phyloP scores from a whole-genome alignment of 2,113 vertebrate genomes.

The Cepphus grylle region DNA sequence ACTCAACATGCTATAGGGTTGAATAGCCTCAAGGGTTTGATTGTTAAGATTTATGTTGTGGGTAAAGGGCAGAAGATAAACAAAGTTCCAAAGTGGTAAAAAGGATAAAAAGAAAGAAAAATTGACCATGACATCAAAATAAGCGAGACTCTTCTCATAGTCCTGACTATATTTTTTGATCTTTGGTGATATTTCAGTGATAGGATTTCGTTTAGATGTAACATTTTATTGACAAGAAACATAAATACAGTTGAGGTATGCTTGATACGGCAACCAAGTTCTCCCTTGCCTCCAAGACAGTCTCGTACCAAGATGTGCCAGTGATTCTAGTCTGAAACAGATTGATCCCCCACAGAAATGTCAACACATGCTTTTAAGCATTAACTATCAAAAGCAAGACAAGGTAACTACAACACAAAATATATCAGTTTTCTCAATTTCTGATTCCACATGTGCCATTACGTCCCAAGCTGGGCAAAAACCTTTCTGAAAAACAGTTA shows the following conservation, averaged over 20 bases:
- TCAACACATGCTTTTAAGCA: background rate
- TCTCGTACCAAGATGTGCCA: background rate
- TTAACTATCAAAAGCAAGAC: background rate
- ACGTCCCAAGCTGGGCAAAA: background rate
- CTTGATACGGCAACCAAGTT: background rate
- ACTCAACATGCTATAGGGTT: background rate
- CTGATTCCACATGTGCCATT: background rate
- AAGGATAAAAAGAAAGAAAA: background rate
- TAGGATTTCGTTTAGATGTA: background rate
- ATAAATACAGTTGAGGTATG: background rate
- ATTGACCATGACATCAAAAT: background rate
- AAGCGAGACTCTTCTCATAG: background rate
- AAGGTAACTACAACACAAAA: background rate
- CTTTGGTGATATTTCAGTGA: background rate
- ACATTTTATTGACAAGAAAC: background rate
- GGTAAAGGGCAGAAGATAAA: background rate
- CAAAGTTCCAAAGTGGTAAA: background rate
- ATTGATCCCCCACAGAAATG: background rate
- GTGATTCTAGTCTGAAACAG: background rate
- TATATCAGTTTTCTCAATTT: background rate
- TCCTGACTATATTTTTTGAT: background rate
- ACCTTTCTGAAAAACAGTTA: background rate
- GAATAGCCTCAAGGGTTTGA: background rate
- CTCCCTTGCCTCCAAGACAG: background rate
- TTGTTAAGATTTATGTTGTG: background rate